Evolutionary conservation across 1,140 invertebrate genomes (phyloP), one percentile per base, ranked within the genome.

Genomic region (Lordiphosa stackelbergi): DNA sequence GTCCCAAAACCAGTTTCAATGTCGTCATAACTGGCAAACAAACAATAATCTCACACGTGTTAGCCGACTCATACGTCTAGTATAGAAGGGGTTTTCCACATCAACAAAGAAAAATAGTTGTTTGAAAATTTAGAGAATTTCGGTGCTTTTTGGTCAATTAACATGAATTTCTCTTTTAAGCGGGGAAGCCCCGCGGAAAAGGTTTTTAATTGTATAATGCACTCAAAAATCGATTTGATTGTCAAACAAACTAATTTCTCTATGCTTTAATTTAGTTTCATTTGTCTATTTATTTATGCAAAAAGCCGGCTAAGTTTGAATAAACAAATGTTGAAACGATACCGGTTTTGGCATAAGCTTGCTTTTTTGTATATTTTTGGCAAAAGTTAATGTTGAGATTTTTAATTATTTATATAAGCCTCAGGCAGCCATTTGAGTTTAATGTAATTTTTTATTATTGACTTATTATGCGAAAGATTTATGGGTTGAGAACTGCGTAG

Each of bases 341-440:
- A 46, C 43, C 43, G 24, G 43, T 46, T 34, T 31, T 7, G 28
- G 28, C 7, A 31, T 4, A 34, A 46, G 4, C 31, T 46, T 12
- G 6, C 2, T 11, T 45, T 12, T 28, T 46, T 13, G 11, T 46
- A 12, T 46, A 28, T 28, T 28, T 31, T 31, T 7, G 28, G 8
- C 12, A 46, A 46, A 46, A 46, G 12, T 46, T 46, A 46, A 46
- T 46, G 43, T 46, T 34, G 43, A 13, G 24, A 8, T 28, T 45
- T 12, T 45, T 11, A 28, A 46, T 31, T 13, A 46, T 24, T 46
- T 46, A 24, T 46, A 13, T 46, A 46, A 45, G 43, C 43, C 43
- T 7, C 7, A 46, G 43, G 43, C 43, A 12, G 24, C 6, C 13
- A 12, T 11, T 46, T 46, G 12, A n/a, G 28, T 13, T 28, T 46